phyloP scores from a whole-genome alignment of 2,888 invertebrate species.

The Tinea semifulvella region DNA sequence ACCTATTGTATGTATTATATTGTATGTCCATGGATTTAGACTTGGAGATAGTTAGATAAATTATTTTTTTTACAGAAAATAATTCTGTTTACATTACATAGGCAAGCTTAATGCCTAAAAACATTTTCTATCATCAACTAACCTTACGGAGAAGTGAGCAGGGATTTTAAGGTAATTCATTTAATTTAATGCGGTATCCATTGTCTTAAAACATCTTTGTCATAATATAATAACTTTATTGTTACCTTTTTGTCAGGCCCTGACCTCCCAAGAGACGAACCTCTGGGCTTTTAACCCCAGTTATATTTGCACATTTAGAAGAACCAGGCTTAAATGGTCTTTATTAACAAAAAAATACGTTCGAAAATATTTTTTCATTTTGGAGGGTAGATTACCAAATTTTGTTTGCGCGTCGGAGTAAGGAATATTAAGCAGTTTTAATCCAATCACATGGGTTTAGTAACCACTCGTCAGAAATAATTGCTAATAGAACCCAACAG shows the following conservation, averaged over 20 bases:
- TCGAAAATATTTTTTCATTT: neutral
- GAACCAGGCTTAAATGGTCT: neutral
- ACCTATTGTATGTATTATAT: too few species aligned
- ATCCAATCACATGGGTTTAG: neutral
- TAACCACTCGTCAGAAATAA: neutral
- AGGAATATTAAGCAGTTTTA: neutral
- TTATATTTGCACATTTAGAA: neutral
- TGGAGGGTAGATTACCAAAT: neutral
- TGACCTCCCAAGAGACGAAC: neutral
- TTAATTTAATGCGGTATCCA: too few species aligned
- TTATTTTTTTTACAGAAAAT: too few species aligned
- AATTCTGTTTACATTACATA: too few species aligned
- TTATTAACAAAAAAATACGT: neutral
- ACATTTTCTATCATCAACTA: too few species aligned
- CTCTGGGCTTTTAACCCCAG: neutral
- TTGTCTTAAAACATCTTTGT: too few species aligned
- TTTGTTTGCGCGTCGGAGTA: neutral
- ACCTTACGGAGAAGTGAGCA: too few species aligned
- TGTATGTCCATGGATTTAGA: too few species aligned
- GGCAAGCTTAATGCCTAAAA: too few species aligned
- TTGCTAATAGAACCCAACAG: neutral
- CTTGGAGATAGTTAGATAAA: too few species aligned
- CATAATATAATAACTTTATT: neutral
- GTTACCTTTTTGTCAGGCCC: neutral
- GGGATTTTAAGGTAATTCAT: too few species aligned